These are phyloP conservation scores for Oscheius sp. DNA, from an alignment of 2,888 invertebrate genomes.

Conservation along the genomic window DNA sequence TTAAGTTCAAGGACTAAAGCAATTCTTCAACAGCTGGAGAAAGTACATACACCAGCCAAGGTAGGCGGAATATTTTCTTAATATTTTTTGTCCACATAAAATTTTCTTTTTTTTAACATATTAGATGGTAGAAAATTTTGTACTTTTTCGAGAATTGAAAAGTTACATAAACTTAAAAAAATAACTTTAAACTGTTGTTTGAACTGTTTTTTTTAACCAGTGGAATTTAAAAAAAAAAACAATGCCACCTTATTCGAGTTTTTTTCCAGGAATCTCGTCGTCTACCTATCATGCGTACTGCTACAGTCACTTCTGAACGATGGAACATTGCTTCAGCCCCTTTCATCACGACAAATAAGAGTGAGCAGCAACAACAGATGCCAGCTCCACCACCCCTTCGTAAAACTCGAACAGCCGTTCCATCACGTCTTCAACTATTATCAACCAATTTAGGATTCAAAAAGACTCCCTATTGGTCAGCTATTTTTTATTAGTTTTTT, in stretches of 20 bases:
- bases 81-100: too few species aligned
- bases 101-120: neutral
- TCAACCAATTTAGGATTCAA: slow-evolving; percentile 26
- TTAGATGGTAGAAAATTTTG: too few species aligned
- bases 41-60: slow-evolving; percentile 27
- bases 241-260: too few species aligned
- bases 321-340: slow-evolving; percentile 16
- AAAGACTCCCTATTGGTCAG: slow-evolving; percentile 29
- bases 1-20: slow-evolving; percentile 32
- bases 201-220: too few species aligned
- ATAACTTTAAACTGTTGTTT: too few species aligned
- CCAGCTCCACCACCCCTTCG: slow-evolving; percentile 19
- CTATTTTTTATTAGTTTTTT: neutral
- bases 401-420: slow-evolving; percentile 6
- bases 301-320: slow-evolving; percentile 8
- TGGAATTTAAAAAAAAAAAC: too few species aligned
- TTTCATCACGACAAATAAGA: too few species aligned
- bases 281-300: slow-evolving; percentile 5
- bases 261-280: slow-evolving; percentile 19
- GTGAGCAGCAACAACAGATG: too few species aligned
- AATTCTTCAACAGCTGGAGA: slow-evolving; percentile 25
- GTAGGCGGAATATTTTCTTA: slow-evolving; percentile 11
- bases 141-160: neutral
- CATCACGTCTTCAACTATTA: slow-evolving; percentile 27
- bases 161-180: too few species aligned